These are phyloP conservation scores for Apis mellifera DNA, from an alignment of 1,140 invertebrate species.

Conservation along the genomic window Amel_HAv3.1 CM009934.2:12468501-12469000, in stretches of 20 bases:
- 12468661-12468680: no score
- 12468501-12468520: conserved; percentile 21
- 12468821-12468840: neutral
- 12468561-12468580: neutral
- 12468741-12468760: neutral
- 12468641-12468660: no score
- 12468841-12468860: no score
- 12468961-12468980: neutral
- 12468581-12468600: neutral
- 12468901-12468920: no score
- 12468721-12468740: no score
- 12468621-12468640: neutral
- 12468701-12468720: no score
- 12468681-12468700: neutral
- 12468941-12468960: neutral
- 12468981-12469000: conserved; percentile 60
- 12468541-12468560: neutral
- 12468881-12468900: no score
- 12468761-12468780: no score
- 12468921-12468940: neutral
- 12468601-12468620: neutral
- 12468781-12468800: no score
- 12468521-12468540: neutral
- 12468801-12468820: neutral
- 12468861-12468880: no score